Base-by-base conservation (phyloP, 2,888 invertebrate genomes). In the Timema cristinae region DNA sequence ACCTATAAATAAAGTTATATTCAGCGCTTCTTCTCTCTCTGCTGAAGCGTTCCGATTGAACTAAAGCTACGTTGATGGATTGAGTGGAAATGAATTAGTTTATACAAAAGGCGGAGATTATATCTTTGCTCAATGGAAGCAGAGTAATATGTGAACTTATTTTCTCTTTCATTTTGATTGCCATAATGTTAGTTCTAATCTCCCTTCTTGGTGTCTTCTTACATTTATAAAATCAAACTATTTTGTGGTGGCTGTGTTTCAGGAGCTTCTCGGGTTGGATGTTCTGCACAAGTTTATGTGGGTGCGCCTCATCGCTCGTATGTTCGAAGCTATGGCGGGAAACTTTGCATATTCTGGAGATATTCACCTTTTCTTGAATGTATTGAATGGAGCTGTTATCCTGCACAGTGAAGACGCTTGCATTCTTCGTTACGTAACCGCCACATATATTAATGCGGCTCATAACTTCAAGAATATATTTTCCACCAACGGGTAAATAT, bases 381-480 rank as follows among this genome's bases (percentile, higher is more conserved):
- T 99, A 0, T 85, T 98, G 6, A 98, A 98, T 78, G 99, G 99
- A 0, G 95, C 98, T 0, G 87, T 99, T 66, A 94, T 98, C 79
- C 85, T 99, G 67, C 98, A 99, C 82, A 96, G 97, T 76, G 98
- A 98, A 83, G 98, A 99, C 81, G 93, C 97, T 0, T 91, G 97
- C 72, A 94, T 99, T 78, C 87, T 99, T 73, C 87, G 99, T 80
- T 95, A 95, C 81, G 97, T 98, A 47, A 93, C 97, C 83, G 97
- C 98, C 0, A 97, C 97, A 0, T 98, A 96, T 79, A 96, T 99
- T 74, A 98, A 98, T 82, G 97, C 97, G 0, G 95, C 96, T 0
- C 95, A 95, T 78, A 97, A 98, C 84, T 99, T 99, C 82, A 98
- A 98, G 84, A 98, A 97, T 80, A 96, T 99, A 75, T 99, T 99